phyloP scores from a whole-genome alignment of 2,888 invertebrate genomes.

The Cryptocephalus primarius region DNA sequence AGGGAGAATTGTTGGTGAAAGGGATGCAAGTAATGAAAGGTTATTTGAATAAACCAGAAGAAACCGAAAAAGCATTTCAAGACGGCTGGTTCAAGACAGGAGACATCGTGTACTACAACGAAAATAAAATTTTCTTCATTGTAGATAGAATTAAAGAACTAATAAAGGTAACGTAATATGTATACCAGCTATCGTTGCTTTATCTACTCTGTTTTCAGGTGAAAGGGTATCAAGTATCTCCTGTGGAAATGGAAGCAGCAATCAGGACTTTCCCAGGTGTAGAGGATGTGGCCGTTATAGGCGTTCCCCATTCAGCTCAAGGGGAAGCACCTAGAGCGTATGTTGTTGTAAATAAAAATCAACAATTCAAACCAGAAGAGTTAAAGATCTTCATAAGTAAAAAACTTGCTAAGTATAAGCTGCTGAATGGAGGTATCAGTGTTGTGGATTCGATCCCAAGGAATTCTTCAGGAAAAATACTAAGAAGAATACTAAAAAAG shows the following conservation, averaged over 20 bases:
- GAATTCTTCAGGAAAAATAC: constrained; percentile 46
- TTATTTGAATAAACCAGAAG: constrained; percentile 64
- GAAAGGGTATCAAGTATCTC: constrained; percentile 48
- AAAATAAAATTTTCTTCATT: constrained; percentile 54
- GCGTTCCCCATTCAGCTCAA: constrained; percentile 51
- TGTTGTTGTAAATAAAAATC: constrained; percentile 44
- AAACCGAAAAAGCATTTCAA: constrained; percentile 38
- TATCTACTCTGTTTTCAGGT: constrained; percentile 36
- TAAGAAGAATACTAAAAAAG: constrained; percentile 35
- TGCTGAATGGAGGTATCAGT: constrained; percentile 44
- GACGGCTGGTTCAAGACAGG: constrained; percentile 69
- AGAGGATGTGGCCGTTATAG: constrained; percentile 73
- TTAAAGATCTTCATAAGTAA: constrained; percentile 51
- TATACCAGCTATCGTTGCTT: constrained; percentile 34
- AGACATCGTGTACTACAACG: constrained; percentile 47
- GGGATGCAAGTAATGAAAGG: constrained; percentile 80
- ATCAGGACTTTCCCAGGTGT: constrained; percentile 62
- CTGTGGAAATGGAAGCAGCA: constrained; percentile 59
- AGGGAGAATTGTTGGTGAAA: constrained; percentile 62
- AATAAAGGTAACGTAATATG: constrained; percentile 46
- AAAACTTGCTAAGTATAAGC: constrained; percentile 66
- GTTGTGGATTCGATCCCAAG: constrained; percentile 45
- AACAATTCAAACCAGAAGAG: constrained; percentile 39
- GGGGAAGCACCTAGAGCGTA: constrained; percentile 73
- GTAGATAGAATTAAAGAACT: constrained; percentile 72